phyloP scores from a whole-genome alignment of 2,113 vertebrate genomes.

The Ahaetulla prasina region DNA sequence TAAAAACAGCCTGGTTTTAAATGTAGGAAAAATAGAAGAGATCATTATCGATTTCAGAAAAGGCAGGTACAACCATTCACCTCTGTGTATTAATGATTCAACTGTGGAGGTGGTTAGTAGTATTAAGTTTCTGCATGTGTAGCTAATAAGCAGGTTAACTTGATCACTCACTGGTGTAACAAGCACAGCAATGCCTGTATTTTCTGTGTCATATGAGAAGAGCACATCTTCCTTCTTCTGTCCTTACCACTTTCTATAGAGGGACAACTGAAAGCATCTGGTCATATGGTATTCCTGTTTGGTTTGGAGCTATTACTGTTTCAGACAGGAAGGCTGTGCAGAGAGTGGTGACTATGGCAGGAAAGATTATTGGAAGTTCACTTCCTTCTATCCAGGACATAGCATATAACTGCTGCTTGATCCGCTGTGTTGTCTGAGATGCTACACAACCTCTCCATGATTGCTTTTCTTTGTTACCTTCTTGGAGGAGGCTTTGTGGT shows the following conservation, averaged over 20 bases:
- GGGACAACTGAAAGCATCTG: neutral
- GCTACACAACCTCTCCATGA: too few species aligned
- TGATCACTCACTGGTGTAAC: neutral
- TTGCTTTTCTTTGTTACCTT: too few species aligned
- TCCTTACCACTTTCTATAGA: neutral
- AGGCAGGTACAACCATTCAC: neutral
- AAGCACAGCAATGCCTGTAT: neutral
- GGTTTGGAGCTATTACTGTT: too few species aligned
- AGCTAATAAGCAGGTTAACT: neutral
- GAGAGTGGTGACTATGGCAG: too few species aligned
- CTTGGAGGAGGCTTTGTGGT: too few species aligned
- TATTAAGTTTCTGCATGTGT: neutral
- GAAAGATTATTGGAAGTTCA: too few species aligned
- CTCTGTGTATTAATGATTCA: neutral
- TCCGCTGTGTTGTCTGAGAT: too few species aligned
- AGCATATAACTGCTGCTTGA: too few species aligned
- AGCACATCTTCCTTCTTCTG: neutral
- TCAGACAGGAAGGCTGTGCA: too few species aligned
- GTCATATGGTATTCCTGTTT: neutral
- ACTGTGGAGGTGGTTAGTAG: neutral
- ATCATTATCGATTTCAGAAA: neutral
- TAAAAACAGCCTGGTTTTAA: neutral
- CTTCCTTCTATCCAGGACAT: too few species aligned
- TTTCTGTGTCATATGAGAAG: neutral
- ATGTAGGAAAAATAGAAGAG: neutral